A percentile compares a stretch with the other conserved stretches of the same genome.
These are phyloP conservation scores for Xenotilapia caudafasciata DNA, from an alignment of 2,113 vertebrate genomes.

Conservation along the genomic window DNA sequence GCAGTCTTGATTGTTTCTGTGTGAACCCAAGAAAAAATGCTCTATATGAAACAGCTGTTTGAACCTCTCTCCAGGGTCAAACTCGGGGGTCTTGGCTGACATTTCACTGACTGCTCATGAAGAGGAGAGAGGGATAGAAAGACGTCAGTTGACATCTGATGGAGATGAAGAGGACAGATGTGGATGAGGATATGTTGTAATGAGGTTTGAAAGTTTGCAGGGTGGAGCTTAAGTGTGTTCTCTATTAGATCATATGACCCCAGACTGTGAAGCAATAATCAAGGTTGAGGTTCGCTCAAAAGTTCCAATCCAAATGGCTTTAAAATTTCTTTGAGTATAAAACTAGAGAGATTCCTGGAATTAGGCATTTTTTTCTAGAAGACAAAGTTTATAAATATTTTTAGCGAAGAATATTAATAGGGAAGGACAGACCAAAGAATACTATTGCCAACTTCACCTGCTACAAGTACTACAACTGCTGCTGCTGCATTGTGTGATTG, in stretches of 20 bases:
- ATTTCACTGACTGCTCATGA: conserved; percentile 11
- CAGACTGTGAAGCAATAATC: background rate
- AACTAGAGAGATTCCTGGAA: background rate
- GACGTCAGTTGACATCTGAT: background rate
- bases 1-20: background rate
- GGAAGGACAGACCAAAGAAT: background rate
- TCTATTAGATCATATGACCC: background rate
- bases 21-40: background rate
- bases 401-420: background rate
- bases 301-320: background rate
- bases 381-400: background rate
- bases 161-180: background rate
- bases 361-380: background rate
- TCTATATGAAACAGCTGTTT: background rate
- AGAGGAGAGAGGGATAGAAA: background rate
- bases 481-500: background rate
- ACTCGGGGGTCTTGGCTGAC: background rate
- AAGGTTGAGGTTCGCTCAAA: background rate
- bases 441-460: background rate
- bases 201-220: background rate
- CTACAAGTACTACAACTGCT: background rate
- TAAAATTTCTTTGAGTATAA: background rate
- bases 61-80: background rate
- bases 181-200: background rate
- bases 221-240: background rate